Conservation (phyloP, 1,140 invertebrate genomes). For the Nebria ingens region DNA sequence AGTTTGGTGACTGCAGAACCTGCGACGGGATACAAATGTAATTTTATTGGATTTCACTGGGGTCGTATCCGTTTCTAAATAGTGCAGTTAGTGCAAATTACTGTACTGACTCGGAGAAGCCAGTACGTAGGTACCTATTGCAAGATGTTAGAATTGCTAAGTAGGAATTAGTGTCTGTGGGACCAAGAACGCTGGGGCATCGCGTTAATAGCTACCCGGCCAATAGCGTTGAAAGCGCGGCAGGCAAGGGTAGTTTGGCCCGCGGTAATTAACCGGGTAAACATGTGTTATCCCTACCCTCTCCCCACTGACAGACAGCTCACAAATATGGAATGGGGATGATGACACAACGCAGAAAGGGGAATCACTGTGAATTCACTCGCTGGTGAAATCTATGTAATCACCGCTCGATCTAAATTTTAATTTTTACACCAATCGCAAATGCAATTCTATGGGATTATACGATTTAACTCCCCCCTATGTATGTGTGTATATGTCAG, state of each 20-base stretch:
- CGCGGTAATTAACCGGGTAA: constrained; percentile 8
- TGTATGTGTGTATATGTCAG: too few relatives aligned
- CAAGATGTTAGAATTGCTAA: not conserved
- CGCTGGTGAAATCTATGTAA: not conserved
- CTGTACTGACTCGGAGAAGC: too few relatives aligned
- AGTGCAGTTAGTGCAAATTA: too few relatives aligned
- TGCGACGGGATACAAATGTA: too few relatives aligned
- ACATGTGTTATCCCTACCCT: constrained; percentile 1
- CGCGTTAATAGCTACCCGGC: not conserved
- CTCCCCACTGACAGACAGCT: not conserved
- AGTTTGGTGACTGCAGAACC: too few relatives aligned
- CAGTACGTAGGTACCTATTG: too few relatives aligned
- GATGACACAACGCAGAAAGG: not conserved
- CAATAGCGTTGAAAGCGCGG: not conserved
- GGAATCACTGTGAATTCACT: not conserved
- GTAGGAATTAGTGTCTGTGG: not conserved
- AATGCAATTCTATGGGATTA: constrained; percentile 5
- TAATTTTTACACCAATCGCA: constrained; percentile 6
- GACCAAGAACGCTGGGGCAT: not conserved
- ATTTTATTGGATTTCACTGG: not conserved
- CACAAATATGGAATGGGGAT: too few relatives aligned
- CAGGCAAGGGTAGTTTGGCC: not conserved
- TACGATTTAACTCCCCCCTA: not conserved
- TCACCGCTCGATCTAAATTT: constrained; percentile 1
- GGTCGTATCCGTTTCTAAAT: not conserved